Percentiles rank a stretch among this genome's conserved stretches.
phyloP scores from a whole-genome alignment of 2,888 invertebrate genomes.

The Seladonia tumulorum region DNA sequence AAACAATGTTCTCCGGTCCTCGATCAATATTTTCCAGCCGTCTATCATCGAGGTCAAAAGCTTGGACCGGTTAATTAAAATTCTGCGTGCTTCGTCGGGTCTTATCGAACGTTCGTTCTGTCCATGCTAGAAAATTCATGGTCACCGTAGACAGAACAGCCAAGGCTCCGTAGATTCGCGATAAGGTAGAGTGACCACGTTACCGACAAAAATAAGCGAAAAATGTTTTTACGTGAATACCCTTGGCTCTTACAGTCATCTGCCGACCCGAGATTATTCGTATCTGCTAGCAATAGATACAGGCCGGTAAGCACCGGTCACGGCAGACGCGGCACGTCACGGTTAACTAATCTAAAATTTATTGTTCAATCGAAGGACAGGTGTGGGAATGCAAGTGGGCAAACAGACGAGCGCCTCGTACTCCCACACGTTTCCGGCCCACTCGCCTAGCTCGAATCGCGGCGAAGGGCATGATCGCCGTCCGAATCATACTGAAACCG shows the following conservation, averaged over 20 bases:
- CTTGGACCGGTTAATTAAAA: neutral
- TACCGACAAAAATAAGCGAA: no score
- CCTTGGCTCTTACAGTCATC: neutral
- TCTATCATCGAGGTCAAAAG: neutral
- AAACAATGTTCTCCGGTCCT: neutral
- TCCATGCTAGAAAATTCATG: neutral
- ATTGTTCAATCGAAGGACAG: constrained; percentile 47
- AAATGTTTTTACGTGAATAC: no score
- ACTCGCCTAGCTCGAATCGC: constrained; percentile 19
- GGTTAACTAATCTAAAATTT: constrained; percentile 35
- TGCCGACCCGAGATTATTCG: neutral
- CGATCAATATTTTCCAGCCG: neutral
- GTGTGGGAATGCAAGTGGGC: constrained; percentile 38
- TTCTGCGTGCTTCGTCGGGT: neutral
- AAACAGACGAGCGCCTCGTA: neutral
- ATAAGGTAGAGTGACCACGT: no score
- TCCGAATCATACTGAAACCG: constrained; percentile 10
- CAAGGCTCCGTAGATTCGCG: neutral
- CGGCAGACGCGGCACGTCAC: neutral
- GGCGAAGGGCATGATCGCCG: constrained; percentile 24
- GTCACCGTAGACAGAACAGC: neutral
- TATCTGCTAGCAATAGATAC: neutral
- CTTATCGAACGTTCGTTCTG: neutral
- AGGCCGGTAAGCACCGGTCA: neutral
- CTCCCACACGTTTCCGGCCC: constrained; percentile 27